Conservation (phyloP, 2,113 vertebrate species). For the Macquaria australasica region DNA sequence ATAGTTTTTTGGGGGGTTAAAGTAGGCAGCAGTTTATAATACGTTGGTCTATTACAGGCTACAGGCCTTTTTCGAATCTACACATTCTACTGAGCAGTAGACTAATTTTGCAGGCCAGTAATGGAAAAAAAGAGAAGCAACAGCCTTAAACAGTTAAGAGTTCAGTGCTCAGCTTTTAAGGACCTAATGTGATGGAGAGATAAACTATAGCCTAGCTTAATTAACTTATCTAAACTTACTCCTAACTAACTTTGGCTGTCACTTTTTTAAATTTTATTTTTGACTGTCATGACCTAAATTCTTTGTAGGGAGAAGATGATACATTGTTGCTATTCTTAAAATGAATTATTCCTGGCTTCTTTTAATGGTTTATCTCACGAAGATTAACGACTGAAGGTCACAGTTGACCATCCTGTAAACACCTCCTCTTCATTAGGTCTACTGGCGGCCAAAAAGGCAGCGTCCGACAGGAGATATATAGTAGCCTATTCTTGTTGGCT, state of each 20-base stretch:
- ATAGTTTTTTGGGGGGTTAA: too few species aligned
- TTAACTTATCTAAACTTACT: background rate
- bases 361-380: constrained; percentile 10
- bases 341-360: background rate
- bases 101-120: background rate
- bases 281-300: background rate
- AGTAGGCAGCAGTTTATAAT: background rate
- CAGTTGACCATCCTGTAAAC: background rate
- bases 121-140: background rate
- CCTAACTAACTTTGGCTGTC: background rate
- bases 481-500: too few species aligned
- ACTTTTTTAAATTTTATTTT: too few species aligned
- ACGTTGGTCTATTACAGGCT: background rate
- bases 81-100: background rate
- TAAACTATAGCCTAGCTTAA: background rate
- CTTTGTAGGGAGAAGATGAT: background rate
- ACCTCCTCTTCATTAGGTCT: background rate
- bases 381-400: background rate
- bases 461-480: background rate
- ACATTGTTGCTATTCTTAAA: background rate
- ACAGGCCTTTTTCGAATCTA: background rate
- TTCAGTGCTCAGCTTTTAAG: background rate
- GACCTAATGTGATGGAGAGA: background rate
- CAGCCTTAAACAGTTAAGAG: background rate
- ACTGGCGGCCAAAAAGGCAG: background rate